Base-by-base conservation (phyloP, 2,888 invertebrate species). In the Poecilobothrus nobilitatus region DNA sequence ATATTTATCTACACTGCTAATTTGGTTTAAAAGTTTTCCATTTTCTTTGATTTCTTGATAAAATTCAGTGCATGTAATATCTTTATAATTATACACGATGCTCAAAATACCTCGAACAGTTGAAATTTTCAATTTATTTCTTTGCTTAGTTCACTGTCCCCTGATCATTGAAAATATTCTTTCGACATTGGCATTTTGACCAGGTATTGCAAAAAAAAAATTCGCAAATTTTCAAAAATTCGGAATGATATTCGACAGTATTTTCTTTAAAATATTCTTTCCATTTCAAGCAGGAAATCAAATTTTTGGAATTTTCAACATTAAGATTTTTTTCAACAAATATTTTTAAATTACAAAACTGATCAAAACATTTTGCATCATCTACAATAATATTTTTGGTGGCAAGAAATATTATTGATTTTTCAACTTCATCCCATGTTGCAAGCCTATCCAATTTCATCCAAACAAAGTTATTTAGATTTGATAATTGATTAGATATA, bases 221-320 rank as follows among this genome's bases (percentile, higher is more conserved):
- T 61, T 61, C 7, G 61, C 61, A 61, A 61, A 61, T 61, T 61
- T 61, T 61, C 61, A 61, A 12, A 5, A 61, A 61, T 12, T 61
- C 61, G 12, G n/a, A 15, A 61, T 15, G 5, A 61, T 8, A 4
- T 12, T 61, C 61, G 4, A 34, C 8, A 7, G 34, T 34, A 34
- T 61, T 61, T n/a, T n/a, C n/a, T n/a, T n/a, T n/a, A 61, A 61
- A 61, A 61, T 61, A 61, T 61, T 61, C 12, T 61, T 8, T 61
- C 61, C 61, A 61, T 61, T 61, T 61, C 61, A 8, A 5, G 12
- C 12, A 12, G 12, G 61, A 61, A 61, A 61, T 4, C 5, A 61
- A 5, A 8, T 61, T 61, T 61, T 61, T 5, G n/a, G 4, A 61
- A 8, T 61, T 5, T 61, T 61, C 61, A 8, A 12, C 61, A 8